Percentiles rank a stretch among this genome's conserved stretches.
These are phyloP conservation scores for Schizotus pectinicornis DNA, from an alignment of 2,888 invertebrate species.

Conservation along the genomic window DNA sequence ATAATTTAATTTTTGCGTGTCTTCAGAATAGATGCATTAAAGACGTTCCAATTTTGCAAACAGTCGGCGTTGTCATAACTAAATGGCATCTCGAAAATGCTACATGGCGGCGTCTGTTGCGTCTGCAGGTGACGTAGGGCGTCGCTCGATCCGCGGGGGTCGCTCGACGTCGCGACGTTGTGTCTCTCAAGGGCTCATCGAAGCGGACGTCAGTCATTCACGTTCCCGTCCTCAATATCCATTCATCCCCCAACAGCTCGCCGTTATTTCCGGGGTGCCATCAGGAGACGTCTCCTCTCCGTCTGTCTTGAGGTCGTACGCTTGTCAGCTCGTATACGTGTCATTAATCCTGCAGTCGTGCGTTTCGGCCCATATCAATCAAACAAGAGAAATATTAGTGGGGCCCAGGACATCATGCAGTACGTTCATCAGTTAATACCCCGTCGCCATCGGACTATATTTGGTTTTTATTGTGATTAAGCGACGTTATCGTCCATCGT, in stretches of 20 bases:
- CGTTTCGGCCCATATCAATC: background rate
- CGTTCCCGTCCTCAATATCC: conserved; percentile 20
- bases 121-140: conserved; percentile 31
- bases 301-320: conserved; percentile 18
- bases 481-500: too few species aligned
- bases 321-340: conserved; percentile 23
- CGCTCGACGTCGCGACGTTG: conserved; percentile 14
- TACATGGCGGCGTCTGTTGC: conserved; percentile 25
- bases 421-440: too few species aligned
- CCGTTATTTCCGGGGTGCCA: conserved; percentile 26
- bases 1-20: too few species aligned
- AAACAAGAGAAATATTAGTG: too few species aligned
- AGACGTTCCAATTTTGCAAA: too few species aligned
- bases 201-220: conserved; percentile 26
- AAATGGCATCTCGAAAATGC: conserved; percentile 31
- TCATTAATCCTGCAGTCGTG: conserved; percentile 23
- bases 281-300: conserved; percentile 25
- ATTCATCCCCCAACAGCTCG: conserved; percentile 14
- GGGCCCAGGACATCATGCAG: too few species aligned
- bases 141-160: conserved; percentile 11
- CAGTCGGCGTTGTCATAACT: background rate
- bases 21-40: too few species aligned
- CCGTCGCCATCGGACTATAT: too few species aligned
- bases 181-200: conserved; percentile 16
- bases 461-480: too few species aligned